Evolutionary conservation across 2,797 vertebrate genomes (phyloP), one percentile per base, ranked within the genome.

Genomic region (Spatula clypeata): DNA sequence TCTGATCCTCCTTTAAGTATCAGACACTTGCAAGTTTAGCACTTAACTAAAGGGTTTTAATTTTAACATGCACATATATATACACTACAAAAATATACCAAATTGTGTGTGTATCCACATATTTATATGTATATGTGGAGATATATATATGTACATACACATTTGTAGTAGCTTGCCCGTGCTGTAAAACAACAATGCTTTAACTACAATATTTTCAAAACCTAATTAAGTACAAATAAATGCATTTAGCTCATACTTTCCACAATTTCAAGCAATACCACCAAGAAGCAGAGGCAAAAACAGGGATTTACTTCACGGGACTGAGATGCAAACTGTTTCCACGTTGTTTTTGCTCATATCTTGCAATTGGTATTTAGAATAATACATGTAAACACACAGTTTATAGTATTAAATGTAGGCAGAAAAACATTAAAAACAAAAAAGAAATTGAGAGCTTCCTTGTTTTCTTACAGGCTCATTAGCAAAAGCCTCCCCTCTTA

Each of bases 381-480:
- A 57, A 65, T 34, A 42, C 42, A 42, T 18, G 42, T 42, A 49
- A 42, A 26, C 26, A 32, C 4, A 7, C 26, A 71, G 36, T n/a
- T 57, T 17, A 14, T 45, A 84, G 44, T 49, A 94, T 81, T 90
- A 93, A 80, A 91, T 84, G 67, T 72, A 87, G 76, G 79, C 55
- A 93, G 73, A 95, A 94, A 93, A 96, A 67, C 51, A 84, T 53
- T 86, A 80, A 94, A 90, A 94, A 90, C 71, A 90, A 88, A 86
- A 93, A 94, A 51, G 58, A 95, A 95, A 95, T 76, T 74, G 74
- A 94, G 83, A 88, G 86, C 76, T 96, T 96, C 96, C 95, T 96
- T 94, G 93, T 96, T 94, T 97, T 96, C 94, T 90, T 82, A 96
- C 4, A 91, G 54, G 53, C n/a, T 77, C 67, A 92, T 94, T 93